Evolutionary conservation across 2,888 invertebrate species (phyloP).

Genomic region (Timema cristinae): DNA sequence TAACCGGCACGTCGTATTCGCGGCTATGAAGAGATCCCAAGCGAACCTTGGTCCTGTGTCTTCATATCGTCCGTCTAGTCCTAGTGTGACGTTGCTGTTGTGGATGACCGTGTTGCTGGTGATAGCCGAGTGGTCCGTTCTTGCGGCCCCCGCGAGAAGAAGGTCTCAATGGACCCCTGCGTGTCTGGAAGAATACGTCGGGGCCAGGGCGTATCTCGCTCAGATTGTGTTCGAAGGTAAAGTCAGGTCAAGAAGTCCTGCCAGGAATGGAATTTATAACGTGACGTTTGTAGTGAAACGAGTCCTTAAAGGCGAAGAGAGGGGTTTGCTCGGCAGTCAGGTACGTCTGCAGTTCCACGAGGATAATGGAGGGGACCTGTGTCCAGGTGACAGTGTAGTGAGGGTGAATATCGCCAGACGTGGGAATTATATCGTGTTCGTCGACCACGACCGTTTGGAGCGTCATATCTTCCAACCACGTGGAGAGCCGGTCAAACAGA

Average conservation of each 20-base stretch:
- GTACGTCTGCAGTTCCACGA: slow-evolving; percentile 52
- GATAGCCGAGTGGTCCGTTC: no score
- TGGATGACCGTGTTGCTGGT: no score
- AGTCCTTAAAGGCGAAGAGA: slow-evolving; percentile 50
- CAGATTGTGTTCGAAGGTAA: slow-evolving; percentile 53
- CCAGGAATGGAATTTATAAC: slow-evolving; percentile 55
- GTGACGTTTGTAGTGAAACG: slow-evolving; percentile 63
- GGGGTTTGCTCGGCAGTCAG: slow-evolving; percentile 35
- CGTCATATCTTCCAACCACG: slow-evolving; percentile 53
- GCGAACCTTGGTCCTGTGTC: no score
- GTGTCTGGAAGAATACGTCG: neutral
- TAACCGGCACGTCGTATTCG: no score
- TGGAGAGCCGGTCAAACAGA: slow-evolving; percentile 50
- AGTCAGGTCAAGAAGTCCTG: slow-evolving; percentile 58
- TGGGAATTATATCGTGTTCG: slow-evolving; percentile 57
- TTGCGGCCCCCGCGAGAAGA: no score
- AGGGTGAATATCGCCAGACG: slow-evolving; percentile 54
- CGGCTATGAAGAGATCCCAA: no score
- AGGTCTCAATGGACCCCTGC: no score
- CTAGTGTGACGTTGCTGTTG: no score
- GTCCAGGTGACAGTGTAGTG: slow-evolving; percentile 43
- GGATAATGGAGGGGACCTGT: slow-evolving; percentile 40
- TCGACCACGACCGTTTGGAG: slow-evolving; percentile 51
- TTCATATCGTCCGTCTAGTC: no score
- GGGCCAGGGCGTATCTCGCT: slow-evolving; percentile 14